Evolutionary conservation across 2,888 invertebrate species (phyloP), one percentile per base, ranked within the genome.

Genomic region (Lymantria dispar): DNA sequence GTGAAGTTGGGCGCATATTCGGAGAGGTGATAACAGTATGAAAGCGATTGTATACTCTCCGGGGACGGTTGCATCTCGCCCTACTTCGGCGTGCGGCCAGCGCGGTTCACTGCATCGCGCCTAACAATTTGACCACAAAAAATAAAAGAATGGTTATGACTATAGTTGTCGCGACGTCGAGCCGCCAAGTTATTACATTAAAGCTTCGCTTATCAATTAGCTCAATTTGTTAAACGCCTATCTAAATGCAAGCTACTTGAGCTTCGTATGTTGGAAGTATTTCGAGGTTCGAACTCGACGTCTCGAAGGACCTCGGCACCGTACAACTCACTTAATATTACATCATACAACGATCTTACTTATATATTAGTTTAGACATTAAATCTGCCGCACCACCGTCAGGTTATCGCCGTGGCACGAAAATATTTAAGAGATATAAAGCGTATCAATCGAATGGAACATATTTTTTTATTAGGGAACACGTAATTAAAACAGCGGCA

Each of bases 141-240:
- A 22, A 22, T 22, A 22, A 22, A n/a, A 22, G 22, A 22, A 33
- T 33, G 50, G 55, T 67, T 53, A 58, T 62, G 58, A 70, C 65
- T 60, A 64, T 22, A 66, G 57, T 63, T 58, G 63, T 57, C 55
- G 55, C 58, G 77, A 71, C 80, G 77, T 68, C 81, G 81, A 80
- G 84, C 77, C 78, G 71, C 62, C 70, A 33, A 61, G 63, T 67
- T 22, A 22, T 76, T 75, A 82, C 78, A 80, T 88, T 87, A 86
- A 87, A 88, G 89, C 89, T 85, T 85, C 78, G 81, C 84, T 84
- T 83, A 84, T 72, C 77, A 78, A 82, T 79, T 69, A 79, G 84
- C 83, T 83, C 83, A 90, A 90, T 90, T 90, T 87, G 85, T 89
- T 89, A 88, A 85, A 85, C 83, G 84, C 87, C 90, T 90, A 90